Conservation (phyloP, 2,797 vertebrate genomes). For the Ctenopoma multispine region DNA sequence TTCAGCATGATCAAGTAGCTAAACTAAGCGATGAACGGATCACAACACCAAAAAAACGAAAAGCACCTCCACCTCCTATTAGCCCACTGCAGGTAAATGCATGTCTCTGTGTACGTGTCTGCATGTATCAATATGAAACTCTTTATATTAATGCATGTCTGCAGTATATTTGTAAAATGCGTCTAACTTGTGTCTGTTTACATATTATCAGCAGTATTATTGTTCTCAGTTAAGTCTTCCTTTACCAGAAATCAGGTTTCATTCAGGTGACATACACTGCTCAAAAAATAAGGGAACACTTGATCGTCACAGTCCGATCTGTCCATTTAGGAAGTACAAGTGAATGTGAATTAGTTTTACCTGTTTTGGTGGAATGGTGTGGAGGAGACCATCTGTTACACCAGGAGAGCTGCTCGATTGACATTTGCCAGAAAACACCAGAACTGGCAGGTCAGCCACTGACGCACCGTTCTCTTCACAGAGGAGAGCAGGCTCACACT, state of each 20-base stretch:
- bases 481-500: too few relatives aligned
- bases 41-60: slow-evolving; percentile 99
- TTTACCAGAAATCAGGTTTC: background rate
- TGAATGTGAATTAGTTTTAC: too few relatives aligned
- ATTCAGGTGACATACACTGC: background rate
- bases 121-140: slow-evolving; percentile 43
- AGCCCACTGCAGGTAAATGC: slow-evolving; percentile 96
- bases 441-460: too few relatives aligned
- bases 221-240: background rate
- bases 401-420: too few relatives aligned
- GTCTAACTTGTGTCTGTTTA: slow-evolving; percentile 25
- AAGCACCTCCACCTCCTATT: slow-evolving; percentile 98
- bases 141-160: slow-evolving; percentile 47
- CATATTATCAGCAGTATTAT: slow-evolving; percentile 7
- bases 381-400: too few relatives aligned
- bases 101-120: slow-evolving; percentile 53
- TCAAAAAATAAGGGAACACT: too few relatives aligned
- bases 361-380: too few relatives aligned
- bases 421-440: too few relatives aligned
- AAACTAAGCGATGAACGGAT: slow-evolving; percentile 97
- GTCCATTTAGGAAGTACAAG: too few relatives aligned
- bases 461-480: too few relatives aligned
- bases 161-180: slow-evolving; percentile 21
- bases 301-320: too few relatives aligned
- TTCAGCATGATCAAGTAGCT: slow-evolving; percentile 97